A percentile compares a stretch with the other conserved stretches of the same genome.
Conservation (phyloP, 2,888 invertebrate genomes). For the Tigriopus californicus region DNA sequence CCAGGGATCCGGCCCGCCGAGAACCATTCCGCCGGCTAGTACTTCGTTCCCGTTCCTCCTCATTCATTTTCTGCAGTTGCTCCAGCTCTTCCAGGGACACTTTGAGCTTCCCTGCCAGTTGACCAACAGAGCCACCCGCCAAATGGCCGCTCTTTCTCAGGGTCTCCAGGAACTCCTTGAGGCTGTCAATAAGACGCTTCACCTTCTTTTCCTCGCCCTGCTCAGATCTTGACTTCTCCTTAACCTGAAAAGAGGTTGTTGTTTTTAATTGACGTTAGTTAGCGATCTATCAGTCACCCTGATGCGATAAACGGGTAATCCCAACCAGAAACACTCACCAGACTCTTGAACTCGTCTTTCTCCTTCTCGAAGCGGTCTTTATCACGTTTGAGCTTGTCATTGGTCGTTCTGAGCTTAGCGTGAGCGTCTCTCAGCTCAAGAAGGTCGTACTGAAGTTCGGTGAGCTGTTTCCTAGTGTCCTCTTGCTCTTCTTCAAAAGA, state of each 20-base stretch:
- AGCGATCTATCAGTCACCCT: too few species aligned
- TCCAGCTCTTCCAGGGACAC: conserved; percentile 18
- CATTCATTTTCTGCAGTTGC: conserved; percentile 18
- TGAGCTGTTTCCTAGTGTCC: conserved; percentile 47
- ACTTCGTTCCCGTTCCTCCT: conserved; percentile 6
- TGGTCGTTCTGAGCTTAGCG: conserved; percentile 70
- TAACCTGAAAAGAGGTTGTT: neutral
- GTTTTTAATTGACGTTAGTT: too few species aligned
- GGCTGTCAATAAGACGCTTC: conserved; percentile 1
- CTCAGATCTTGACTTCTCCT: conserved; percentile 15
- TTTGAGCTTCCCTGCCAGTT: neutral
- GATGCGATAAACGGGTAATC: too few species aligned
- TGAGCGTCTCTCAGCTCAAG: conserved; percentile 74
- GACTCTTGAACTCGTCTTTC: neutral
- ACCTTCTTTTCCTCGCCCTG: conserved; percentile 17
- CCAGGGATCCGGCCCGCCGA: neutral
- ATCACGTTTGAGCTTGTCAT: conserved; percentile 70
- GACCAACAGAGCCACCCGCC: neutral
- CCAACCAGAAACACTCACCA: neutral
- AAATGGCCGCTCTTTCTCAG: neutral
- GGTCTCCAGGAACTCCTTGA: conserved; percentile 2
- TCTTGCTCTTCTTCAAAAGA: conserved; percentile 72
- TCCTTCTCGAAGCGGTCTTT: conserved; percentile 37
- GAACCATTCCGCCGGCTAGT: neutral
- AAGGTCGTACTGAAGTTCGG: conserved; percentile 60